Base-by-base conservation (phyloP, 2,797 vertebrate genomes). In the Agapornis canus region DNA sequence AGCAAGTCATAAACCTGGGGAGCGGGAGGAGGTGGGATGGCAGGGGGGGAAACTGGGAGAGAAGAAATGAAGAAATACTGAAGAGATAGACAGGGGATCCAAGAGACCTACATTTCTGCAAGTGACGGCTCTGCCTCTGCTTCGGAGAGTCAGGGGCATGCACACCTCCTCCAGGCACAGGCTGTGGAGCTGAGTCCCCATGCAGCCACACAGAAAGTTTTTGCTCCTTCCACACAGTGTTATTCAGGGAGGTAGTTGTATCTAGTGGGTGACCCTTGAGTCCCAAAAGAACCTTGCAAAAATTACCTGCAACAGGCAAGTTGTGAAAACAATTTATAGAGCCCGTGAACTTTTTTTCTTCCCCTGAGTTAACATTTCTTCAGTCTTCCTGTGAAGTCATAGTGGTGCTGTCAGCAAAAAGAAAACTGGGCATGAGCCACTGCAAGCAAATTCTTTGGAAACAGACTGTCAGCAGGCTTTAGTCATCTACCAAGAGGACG, bases 131-230 rank as follows among this genome's bases (percentile, higher is more conserved):
- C 82, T 65, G 35, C 48, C n/a, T 70, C n/a, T 84, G 11, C 37
- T 70, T 56, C 0, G 0, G 29, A 79, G 42, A 31, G n/a, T 49
- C 37, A 73, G 39, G 27, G 63, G 1, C 3, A 2, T 0, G 2
- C 6, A 4, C 56, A 29, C 10, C n/a, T 85, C 17, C 39, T 71
- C 45, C 57, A 75, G 42, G 31, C 45, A 39, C 23, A 61, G 60
- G 37, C 51, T 80, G 43, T 16, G 27, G 57, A 64, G 40, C 45
- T 3, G 31, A 47, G 56, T 69, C 40, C 52, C 37, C 8, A 9
- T 0, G 1, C 0, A 1, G 48, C 77, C 72, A 42, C 72, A 49
- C 63, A 80, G 57, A 82, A 82, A 83, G 54, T 23, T 32, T 86
- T 83, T 77, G 49, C 64, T 83, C 23, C 10, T 77, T 77, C 76